Conservation (phyloP, 2,113 vertebrate species). For the Catharus bicknelli region DNA sequence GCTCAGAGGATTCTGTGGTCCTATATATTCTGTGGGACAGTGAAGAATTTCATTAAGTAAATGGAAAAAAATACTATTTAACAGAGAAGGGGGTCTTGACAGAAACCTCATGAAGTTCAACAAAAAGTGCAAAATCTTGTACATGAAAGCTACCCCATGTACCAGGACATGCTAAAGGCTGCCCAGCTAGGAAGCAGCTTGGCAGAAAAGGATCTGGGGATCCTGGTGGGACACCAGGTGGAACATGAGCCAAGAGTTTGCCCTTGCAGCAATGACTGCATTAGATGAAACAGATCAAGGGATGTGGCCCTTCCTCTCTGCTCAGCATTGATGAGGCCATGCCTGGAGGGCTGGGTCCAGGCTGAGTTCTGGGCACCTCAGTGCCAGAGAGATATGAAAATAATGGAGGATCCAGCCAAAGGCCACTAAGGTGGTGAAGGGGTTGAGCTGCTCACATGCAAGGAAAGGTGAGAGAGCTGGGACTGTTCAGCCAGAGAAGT, state of each 20-base stretch:
- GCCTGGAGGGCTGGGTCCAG: neutral
- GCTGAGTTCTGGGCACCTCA: neutral
- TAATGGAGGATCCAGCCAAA: neutral
- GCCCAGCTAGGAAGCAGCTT: neutral
- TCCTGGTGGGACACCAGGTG: neutral
- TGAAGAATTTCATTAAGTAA: neutral
- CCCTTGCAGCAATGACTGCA: neutral
- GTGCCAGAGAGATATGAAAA: neutral
- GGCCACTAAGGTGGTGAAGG: neutral
- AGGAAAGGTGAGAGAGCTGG: neutral
- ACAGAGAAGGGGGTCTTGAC: neutral
- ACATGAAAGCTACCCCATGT: neutral
- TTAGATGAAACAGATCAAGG: neutral
- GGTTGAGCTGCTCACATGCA: neutral
- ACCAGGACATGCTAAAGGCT: neutral
- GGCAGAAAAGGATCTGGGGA: neutral
- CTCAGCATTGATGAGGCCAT: neutral
- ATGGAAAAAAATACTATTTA: neutral
- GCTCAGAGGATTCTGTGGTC: neutral
- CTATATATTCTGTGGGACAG: neutral
- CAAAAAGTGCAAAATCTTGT: neutral
- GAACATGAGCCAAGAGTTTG: neutral
- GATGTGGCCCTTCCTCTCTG: neutral
- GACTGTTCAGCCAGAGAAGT: neutral
- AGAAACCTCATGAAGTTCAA: neutral